A percentile compares a stretch with the other conserved stretches of the same genome.
phyloP scores from a whole-genome alignment of 1,140 invertebrate genomes.

The Drosophila repletoides region DNA sequence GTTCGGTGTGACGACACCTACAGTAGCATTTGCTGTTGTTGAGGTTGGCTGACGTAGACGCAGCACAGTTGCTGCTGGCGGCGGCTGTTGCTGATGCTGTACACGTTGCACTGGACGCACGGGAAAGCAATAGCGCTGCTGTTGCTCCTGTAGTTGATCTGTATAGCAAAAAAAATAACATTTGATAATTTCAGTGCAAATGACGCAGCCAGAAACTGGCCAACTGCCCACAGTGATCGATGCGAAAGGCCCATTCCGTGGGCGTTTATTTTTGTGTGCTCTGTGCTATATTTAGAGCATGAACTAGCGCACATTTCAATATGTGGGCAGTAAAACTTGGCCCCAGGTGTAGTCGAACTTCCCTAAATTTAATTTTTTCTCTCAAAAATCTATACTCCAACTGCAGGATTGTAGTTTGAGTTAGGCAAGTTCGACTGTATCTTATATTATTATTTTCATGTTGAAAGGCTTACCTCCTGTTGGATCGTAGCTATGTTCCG shows the following conservation, averaged over 20 bases:
- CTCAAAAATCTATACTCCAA: too few relatives aligned
- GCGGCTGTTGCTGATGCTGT: conserved; percentile 56
- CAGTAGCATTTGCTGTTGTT: conserved; percentile 59
- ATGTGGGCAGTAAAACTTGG: conserved; percentile 22
- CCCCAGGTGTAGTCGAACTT: conserved; percentile 56
- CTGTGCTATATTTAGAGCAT: conserved; percentile 62
- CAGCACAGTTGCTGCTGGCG: conserved; percentile 28
- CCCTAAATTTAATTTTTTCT: too few relatives aligned
- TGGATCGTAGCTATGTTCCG: conserved; percentile 61
- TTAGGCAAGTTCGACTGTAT: too few relatives aligned
- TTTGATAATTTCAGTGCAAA: conserved; percentile 5
- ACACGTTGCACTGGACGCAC: conserved; percentile 77
- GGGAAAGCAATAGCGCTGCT: conserved; percentile 75
- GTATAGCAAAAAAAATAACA: conserved; percentile 23
- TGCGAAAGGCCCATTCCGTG: conserved; percentile 37
- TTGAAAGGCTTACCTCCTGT: conserved; percentile 45
- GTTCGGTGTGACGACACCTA: conserved; percentile 77
- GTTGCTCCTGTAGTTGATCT: conserved; percentile 74
- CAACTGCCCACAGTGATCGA: conserved; percentile 29
- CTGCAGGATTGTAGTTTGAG: too few relatives aligned
- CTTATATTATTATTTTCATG: not conserved
- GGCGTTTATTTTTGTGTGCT: conserved; percentile 68
- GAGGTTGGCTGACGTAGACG: conserved; percentile 52
- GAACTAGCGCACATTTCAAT: conserved; percentile 69
- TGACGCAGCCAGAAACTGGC: conserved; percentile 35